phyloP scores from a whole-genome alignment of 2,888 invertebrate species.

The Clistopyga incitator region DNA sequence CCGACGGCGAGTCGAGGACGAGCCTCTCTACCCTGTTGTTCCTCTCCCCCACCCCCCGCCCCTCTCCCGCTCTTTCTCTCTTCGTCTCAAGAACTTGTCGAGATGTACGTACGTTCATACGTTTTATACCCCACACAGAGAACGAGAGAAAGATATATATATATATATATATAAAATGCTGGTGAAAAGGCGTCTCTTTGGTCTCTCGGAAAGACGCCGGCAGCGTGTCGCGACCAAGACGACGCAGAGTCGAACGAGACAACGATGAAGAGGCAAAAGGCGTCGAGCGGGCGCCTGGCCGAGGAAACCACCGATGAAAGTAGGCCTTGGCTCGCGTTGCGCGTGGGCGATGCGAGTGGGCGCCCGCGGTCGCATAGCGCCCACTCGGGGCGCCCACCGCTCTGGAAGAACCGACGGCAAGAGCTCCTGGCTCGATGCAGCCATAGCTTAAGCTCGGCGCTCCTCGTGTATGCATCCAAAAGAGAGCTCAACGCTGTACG shows the following conservation, averaged over 20 bases:
- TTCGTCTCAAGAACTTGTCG: conserved; percentile 14
- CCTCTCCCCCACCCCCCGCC: background rate
- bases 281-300: conserved; percentile 47
- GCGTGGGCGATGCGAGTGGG: conserved; percentile 76
- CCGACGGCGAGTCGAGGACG: conserved; percentile 59
- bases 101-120: conserved; percentile 44
- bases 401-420: conserved; percentile 52
- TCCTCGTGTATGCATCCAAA: background rate
- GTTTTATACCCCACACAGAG: conserved; percentile 40
- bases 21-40: conserved; percentile 16
- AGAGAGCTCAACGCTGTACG: background rate
- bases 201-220: conserved; percentile 2
- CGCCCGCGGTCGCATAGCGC: conserved; percentile 72
- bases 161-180: background rate
- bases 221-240: conserved; percentile 22
- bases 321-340: conserved; percentile 69
- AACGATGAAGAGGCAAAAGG: conserved; percentile 54
- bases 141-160: background rate
- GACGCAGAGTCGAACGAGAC: conserved; percentile 33
- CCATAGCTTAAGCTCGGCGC: conserved; percentile 9
- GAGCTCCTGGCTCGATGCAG: conserved; percentile 23
- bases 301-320: conserved; percentile 70
- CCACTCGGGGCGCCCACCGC: conserved; percentile 78
- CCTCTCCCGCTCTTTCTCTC: conserved; percentile 15
- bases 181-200: conserved; percentile 40